Evolutionary conservation across 2,888 invertebrate genomes (phyloP).

Genomic region (Seira ritae): DNA sequence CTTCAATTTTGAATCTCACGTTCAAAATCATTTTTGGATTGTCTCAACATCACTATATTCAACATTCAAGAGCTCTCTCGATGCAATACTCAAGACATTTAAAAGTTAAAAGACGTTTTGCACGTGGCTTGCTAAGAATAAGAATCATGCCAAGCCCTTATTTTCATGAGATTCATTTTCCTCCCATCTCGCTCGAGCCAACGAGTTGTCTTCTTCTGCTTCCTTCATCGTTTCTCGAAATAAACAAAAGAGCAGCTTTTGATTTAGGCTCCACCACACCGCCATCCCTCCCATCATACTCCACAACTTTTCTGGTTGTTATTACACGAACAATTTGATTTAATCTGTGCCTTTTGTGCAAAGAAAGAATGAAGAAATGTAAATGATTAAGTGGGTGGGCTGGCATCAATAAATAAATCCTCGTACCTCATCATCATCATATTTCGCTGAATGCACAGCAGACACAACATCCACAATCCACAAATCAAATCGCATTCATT

Average conservation of each 20-base stretch:
- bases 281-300: too few relatives aligned
- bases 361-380: slow-evolving; percentile 16
- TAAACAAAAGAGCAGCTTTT: not conserved
- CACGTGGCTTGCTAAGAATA: not conserved
- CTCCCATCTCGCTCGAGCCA: not conserved
- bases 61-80: too few relatives aligned
- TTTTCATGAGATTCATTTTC: not conserved
- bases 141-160: not conserved
- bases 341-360: not conserved
- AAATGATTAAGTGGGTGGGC: slow-evolving; percentile 46
- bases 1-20: not conserved
- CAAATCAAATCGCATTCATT: not conserved
- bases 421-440: not conserved
- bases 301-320: too few relatives aligned
- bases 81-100: not conserved
- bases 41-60: not conserved
- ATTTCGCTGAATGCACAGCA: too few relatives aligned
- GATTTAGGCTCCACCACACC: not conserved
- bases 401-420: slow-evolving; percentile 40
- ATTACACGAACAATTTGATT: not conserved
- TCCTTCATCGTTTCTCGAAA: not conserved
- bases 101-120: not conserved
- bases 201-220: not conserved
- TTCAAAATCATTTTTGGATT: not conserved
- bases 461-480: not conserved